Percentiles rank a stretch among this genome's conserved stretches.
phyloP scores from a whole-genome alignment of 2,888 invertebrate species.

The Elysia crispata region DNA sequence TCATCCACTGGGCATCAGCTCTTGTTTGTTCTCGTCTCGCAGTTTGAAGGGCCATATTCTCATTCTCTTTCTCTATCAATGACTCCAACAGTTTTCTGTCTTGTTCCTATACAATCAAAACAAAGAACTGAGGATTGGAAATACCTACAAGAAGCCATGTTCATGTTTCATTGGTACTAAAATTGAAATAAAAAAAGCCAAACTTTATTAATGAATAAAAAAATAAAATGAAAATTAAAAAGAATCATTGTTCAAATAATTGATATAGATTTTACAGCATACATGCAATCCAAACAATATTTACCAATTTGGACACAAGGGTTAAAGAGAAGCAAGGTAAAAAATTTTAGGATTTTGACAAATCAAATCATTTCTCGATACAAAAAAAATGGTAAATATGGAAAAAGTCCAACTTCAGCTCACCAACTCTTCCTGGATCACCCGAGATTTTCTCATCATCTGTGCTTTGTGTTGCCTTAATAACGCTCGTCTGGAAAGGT shows the following conservation, averaged over 20 bases:
- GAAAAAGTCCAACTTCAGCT: conserved; percentile 18
- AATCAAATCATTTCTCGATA: background rate
- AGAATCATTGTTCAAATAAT: too few relatives aligned
- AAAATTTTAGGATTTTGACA: background rate
- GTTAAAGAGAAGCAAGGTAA: too few relatives aligned
- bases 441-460: conserved; percentile 73
- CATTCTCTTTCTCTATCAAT: conserved; percentile 69
- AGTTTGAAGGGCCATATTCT: conserved; percentile 67
- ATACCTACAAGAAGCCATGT: too few relatives aligned
- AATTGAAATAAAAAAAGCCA: too few relatives aligned
- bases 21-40: conserved; percentile 71
- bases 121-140: too few relatives aligned
- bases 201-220: too few relatives aligned
- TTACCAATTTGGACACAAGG: too few relatives aligned
- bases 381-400: background rate
- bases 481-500: conserved; percentile 69
- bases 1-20: conserved; percentile 77
- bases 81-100: conserved; percentile 71
- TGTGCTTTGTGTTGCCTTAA: conserved; percentile 76
- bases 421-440: conserved; percentile 76
- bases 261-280: too few relatives aligned
- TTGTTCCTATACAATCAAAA: conserved; percentile 63
- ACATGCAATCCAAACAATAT: too few relatives aligned
- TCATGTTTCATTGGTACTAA: too few relatives aligned
- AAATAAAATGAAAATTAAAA: too few relatives aligned